Conservation (phyloP, 2,797 vertebrate genomes). For the Leptoclinus maculatus region DNA sequence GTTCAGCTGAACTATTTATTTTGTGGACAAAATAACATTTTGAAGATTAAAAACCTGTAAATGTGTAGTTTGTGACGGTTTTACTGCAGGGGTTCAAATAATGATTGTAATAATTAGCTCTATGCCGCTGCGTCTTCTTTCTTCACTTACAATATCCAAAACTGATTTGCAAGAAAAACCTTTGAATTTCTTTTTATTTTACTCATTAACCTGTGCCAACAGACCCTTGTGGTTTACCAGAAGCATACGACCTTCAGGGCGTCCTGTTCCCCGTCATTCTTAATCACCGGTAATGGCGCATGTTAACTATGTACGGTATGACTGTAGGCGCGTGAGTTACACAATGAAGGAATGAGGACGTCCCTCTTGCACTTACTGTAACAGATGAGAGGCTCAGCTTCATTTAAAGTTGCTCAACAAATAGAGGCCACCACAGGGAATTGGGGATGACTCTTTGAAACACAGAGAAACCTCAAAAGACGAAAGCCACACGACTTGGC, state of each 20-base stretch:
- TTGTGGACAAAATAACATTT: neutral
- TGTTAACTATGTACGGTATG: neutral
- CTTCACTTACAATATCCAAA: neutral
- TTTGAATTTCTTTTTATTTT: neutral
- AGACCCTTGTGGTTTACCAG: neutral
- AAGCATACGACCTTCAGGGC: neutral
- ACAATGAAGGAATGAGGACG: conserved; percentile 3
- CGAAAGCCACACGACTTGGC: neutral
- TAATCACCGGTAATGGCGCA: neutral
- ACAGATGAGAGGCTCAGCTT: neutral
- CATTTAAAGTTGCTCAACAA: conserved; percentile 19
- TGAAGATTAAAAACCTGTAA: neutral
- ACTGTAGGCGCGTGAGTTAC: neutral
- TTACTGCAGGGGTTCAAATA: neutral
- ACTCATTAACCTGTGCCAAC: neutral
- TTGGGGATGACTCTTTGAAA: neutral
- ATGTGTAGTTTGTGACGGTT: neutral
- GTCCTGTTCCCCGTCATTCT: neutral
- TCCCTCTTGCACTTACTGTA: neutral
- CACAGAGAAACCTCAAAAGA: conserved; percentile 21
- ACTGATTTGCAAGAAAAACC: neutral
- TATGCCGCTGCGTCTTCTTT: neutral
- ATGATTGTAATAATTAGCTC: neutral
- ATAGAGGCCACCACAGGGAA: neutral
- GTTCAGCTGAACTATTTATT: neutral